Percentiles rank a stretch among this genome's conserved stretches.
Conservation (phyloP, 2,113 vertebrate genomes). For the Nothoprocta perdicaria region DNA sequence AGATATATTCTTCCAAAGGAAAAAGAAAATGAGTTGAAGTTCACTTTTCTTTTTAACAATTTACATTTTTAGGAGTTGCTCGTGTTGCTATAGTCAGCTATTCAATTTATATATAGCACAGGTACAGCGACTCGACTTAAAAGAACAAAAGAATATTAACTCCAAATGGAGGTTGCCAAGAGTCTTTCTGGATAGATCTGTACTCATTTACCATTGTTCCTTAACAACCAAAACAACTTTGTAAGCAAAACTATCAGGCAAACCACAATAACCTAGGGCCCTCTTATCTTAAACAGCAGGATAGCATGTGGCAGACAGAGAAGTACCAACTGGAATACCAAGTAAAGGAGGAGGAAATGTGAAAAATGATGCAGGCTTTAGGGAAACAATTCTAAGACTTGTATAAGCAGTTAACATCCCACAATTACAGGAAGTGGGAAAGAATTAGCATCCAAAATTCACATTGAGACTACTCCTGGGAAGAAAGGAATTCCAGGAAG, state of each 20-base stretch:
- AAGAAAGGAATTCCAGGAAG: not conserved
- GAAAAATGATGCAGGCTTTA: not conserved
- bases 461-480: not conserved
- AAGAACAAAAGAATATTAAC: not conserved
- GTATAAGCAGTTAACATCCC: not conserved
- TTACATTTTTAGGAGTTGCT: not conserved
- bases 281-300: not conserved
- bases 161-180: not conserved
- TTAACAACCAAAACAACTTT: not conserved
- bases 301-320: not conserved
- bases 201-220: not conserved
- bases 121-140: not conserved
- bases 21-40: not conserved
- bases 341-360: not conserved
- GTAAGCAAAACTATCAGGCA: not conserved
- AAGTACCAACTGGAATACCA: not conserved
- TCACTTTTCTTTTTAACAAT: not conserved
- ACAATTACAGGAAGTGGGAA: not conserved
- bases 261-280: not conserved
- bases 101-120: not conserved
- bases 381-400: not conserved
- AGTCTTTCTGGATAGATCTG: not conserved
- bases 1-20: rapidly evolving
- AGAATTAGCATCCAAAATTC: not conserved
- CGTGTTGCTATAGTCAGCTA: not conserved